Percentiles rank a stretch among this genome's conserved stretches.
phyloP scores from a whole-genome alignment of 1,140 invertebrate genomes.

The Drosophila leontia region DNA sequence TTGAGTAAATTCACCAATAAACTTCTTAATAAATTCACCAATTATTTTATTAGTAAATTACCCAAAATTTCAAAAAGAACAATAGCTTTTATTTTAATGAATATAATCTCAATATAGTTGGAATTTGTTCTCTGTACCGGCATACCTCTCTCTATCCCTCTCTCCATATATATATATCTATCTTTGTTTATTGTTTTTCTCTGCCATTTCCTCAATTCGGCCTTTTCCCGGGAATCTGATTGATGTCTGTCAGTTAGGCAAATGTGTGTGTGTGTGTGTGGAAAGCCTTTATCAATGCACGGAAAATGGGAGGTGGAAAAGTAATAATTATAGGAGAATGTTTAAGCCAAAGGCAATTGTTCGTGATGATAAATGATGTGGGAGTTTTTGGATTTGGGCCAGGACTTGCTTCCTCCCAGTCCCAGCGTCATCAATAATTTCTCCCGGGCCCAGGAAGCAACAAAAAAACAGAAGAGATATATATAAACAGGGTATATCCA shows the following conservation, averaged over 20 bases:
- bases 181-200: conserved; percentile 33
- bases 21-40: background rate
- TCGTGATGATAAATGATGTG: conserved; percentile 60
- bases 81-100: background rate
- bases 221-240: conserved; percentile 54
- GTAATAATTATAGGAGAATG: conserved; percentile 47
- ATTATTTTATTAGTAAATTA: background rate
- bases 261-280: conserved; percentile 19
- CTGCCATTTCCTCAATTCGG: conserved; percentile 3
- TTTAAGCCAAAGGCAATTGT: conserved; percentile 48
- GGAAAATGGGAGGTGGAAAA: conserved; percentile 15
- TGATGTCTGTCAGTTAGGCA: conserved; percentile 67
- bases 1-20: background rate
- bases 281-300: conserved; percentile 69
- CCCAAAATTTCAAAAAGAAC: background rate
- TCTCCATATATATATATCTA: background rate
- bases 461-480: background rate
- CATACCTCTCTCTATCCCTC: background rate
- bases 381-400: conserved; percentile 19
- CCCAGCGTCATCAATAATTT: conserved; percentile 71
- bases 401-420: background rate
- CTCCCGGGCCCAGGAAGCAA: background rate
- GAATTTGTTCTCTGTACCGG: background rate
- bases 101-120: too few species aligned
- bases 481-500: background rate